Conservation (phyloP, 2,113 vertebrate species). For the Proterorhinus semilunaris region DNA sequence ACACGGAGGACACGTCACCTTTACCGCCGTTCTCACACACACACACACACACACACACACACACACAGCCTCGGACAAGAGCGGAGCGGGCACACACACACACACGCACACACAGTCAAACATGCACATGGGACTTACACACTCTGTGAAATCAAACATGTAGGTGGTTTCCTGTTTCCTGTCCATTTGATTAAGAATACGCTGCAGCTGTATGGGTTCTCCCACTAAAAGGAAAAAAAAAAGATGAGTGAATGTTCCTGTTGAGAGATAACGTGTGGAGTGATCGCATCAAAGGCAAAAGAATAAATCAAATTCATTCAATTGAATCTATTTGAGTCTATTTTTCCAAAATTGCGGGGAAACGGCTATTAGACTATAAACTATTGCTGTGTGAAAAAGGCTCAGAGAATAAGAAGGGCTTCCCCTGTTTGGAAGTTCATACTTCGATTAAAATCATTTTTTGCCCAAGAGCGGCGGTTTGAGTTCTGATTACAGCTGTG, state of each 20-base stretch:
- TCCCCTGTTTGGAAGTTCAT: no score
- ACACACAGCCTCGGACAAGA: constrained; percentile 8
- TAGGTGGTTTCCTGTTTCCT: constrained; percentile 7
- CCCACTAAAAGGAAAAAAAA: no score
- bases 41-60: constrained; percentile 17
- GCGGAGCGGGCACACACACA: neutral
- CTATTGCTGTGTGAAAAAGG: no score
- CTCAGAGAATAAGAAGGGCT: no score
- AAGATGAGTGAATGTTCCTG: neutral
- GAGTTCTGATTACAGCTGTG: no score
- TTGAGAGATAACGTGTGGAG: neutral
- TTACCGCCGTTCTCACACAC: constrained; percentile 63
- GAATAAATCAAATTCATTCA: no score
- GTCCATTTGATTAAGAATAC: constrained; percentile 2
- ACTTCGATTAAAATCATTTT: no score
- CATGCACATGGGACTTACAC: constrained; percentile 18
- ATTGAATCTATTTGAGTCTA: no score
- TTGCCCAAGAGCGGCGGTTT: no score
- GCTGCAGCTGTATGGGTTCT: neutral
- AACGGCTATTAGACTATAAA: no score
- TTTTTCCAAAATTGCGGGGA: no score
- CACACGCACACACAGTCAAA: neutral
- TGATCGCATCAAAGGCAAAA: no score
- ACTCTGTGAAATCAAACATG: constrained; percentile 3
- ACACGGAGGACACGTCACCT: constrained; percentile 85